Evolutionary conservation across 1,140 invertebrate species (phyloP).

Genomic region (Solenopsis invicta): DNA sequence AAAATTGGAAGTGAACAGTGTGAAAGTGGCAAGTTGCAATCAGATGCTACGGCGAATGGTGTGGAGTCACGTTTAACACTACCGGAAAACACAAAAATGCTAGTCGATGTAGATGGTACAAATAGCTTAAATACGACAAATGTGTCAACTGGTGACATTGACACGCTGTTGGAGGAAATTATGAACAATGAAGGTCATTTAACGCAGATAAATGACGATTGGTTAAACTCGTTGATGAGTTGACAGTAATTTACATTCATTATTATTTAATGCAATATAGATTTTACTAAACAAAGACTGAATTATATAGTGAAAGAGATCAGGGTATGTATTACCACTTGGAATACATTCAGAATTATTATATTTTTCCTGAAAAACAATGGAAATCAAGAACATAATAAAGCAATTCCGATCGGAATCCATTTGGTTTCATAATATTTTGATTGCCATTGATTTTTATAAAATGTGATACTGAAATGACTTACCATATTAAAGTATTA

Average conservation of each 20-base stretch:
- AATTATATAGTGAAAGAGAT: not conserved
- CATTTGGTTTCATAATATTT: too few relatives aligned
- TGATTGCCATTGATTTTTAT: not conserved
- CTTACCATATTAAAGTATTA: not conserved
- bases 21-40: conserved; percentile 4
- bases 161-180: not conserved
- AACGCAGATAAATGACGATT: not conserved
- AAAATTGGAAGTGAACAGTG: not conserved
- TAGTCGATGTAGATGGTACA: not conserved
- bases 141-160: not conserved
- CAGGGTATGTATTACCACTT: not conserved
- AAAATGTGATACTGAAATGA: not conserved
- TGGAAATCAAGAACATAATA: too few relatives aligned
- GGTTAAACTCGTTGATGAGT: not conserved
- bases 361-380: too few relatives aligned
- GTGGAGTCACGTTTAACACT: too few relatives aligned
- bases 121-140: not conserved
- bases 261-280: not conserved
- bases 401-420: too few relatives aligned
- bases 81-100: not conserved
- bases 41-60: not conserved
- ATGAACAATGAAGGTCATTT: not conserved
- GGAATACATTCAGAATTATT: too few relatives aligned
- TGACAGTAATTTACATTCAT: not conserved
- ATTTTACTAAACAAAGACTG: not conserved